These are phyloP conservation scores for Clitarchus hookeri DNA, from an alignment of 2,888 invertebrate genomes.

Conservation along the genomic window DNA sequence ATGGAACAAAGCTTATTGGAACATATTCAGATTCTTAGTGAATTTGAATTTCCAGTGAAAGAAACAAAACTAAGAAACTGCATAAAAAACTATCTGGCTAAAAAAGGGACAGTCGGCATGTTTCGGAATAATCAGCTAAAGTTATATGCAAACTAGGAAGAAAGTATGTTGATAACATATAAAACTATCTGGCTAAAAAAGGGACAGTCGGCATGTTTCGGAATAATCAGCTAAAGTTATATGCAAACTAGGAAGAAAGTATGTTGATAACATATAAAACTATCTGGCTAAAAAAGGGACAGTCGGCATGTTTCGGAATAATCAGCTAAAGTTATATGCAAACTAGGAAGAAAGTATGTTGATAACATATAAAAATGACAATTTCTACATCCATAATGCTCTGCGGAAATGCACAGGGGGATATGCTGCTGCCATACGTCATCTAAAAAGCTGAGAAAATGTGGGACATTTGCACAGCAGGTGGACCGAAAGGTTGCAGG, in stretches of 20 bases:
- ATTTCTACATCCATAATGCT: conserved; percentile 51
- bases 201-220: no score
- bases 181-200: no score
- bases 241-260: no score
- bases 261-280: no score
- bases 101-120: no score
- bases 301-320: not conserved
- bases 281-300: not conserved
- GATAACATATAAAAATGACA: conserved; percentile 50
- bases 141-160: no score
- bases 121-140: no score
- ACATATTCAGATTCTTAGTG: not conserved
- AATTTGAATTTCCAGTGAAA: not conserved
- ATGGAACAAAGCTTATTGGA: not conserved
- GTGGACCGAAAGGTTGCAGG: conserved; percentile 50
- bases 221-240: no score
- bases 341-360: conserved; percentile 50
- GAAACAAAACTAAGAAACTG: not conserved
- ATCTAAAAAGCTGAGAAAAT: conserved; percentile 53
- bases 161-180: no score
- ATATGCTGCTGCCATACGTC: conserved; percentile 52
- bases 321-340: conserved; percentile 42
- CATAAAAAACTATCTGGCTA: no score
- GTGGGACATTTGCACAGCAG: conserved; percentile 52
- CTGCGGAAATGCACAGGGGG: conserved; percentile 51